A percentile compares a stretch with the other conserved stretches of the same genome.
Evolutionary conservation across 2,888 invertebrate genomes (phyloP).

Genomic region (Acronicta alni): DNA sequence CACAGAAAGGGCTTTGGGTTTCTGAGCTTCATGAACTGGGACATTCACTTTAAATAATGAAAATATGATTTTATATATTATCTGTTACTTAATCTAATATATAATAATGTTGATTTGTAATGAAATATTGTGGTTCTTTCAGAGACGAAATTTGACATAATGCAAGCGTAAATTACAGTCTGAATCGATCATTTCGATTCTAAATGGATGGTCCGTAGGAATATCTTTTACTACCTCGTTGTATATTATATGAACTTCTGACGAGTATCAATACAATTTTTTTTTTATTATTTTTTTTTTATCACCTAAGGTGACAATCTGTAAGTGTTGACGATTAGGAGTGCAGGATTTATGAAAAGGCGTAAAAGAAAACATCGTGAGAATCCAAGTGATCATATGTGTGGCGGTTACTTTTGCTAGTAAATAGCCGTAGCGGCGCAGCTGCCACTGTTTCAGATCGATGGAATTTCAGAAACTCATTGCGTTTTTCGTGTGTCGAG

Average conservation of each 20-base stretch:
- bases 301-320: too few species aligned
- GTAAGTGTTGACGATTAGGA: background rate
- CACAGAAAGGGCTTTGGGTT: constrained; percentile 12
- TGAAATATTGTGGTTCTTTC: too few species aligned
- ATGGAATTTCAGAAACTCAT: background rate
- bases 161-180: too few species aligned
- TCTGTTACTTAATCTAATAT: too few species aligned
- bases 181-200: too few species aligned
- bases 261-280: too few species aligned
- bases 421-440: background rate
- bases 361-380: constrained; percentile 18
- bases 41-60: constrained; percentile 28
- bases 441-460: background rate
- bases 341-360: constrained; percentile 10
- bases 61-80: background rate
- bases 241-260: too few species aligned
- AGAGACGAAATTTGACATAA: too few species aligned
- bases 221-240: too few species aligned
- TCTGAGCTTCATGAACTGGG: constrained; percentile 15
- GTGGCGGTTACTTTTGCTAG: constrained; percentile 2
- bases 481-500: background rate
- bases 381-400: constrained; percentile 26
- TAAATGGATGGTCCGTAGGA: too few species aligned
- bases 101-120: too few species aligned
- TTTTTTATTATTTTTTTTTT: too few species aligned